These are phyloP conservation scores for Oligia latruncula DNA, from an alignment of 2,888 invertebrate species.

Conservation along the genomic window DNA sequence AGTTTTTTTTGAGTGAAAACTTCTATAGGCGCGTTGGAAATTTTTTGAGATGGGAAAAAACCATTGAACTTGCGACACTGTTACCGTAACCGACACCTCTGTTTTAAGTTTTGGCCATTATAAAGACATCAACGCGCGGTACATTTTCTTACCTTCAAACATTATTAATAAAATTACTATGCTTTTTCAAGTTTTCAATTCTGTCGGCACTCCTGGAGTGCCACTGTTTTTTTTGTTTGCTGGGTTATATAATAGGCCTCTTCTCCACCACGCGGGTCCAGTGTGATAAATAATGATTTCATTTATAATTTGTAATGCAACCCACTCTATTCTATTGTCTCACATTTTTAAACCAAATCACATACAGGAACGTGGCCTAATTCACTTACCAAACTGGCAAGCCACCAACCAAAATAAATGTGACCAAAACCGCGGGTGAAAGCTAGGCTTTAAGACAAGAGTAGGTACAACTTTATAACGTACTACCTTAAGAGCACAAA, in stretches of 20 bases:
- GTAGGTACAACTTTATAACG: conserved; percentile 31
- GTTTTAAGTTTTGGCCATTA: too few species aligned
- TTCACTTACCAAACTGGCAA: conserved; percentile 11
- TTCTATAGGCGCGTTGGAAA: too few species aligned
- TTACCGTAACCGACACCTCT: too few species aligned
- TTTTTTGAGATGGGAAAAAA: too few species aligned
- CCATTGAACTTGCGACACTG: too few species aligned
- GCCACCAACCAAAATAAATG: conserved; percentile 32
- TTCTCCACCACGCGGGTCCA: neutral
- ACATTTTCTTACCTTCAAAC: too few species aligned
- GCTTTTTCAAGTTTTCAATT: too few species aligned
- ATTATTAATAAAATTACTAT: too few species aligned
- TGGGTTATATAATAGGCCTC: neutral
- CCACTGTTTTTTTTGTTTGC: too few species aligned
- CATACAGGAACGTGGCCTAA: neutral
- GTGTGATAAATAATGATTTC: neutral
- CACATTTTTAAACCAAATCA: conserved; percentile 3
- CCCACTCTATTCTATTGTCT: neutral
- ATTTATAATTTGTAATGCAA: neutral
- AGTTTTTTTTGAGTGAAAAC: too few species aligned
- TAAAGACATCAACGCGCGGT: too few species aligned
- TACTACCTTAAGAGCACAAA: conserved; percentile 32
- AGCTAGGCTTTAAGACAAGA: conserved; percentile 29
- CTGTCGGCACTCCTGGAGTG: too few species aligned
- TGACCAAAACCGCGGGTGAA: conserved; percentile 30